Percentiles rank a stretch among this genome's conserved stretches.
Evolutionary conservation across 2,888 invertebrate species (phyloP).

Genomic region (Sminthurinus aureus): DNA sequence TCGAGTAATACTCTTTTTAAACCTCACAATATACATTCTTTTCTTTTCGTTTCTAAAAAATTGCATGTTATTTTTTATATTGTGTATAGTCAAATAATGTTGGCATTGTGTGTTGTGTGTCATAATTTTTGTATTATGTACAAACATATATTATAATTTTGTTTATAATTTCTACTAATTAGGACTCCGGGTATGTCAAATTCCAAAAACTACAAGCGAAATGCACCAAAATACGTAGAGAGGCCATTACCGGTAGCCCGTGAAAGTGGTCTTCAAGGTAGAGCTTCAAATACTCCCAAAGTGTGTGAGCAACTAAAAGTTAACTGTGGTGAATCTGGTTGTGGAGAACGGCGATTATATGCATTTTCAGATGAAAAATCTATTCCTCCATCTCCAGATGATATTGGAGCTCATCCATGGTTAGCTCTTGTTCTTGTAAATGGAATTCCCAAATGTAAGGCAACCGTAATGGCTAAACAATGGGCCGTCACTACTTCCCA

Average conservation of each 20-base stretch:
- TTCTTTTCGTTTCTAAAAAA: too few relatives aligned
- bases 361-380: neutral
- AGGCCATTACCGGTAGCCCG: neutral
- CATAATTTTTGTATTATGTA: too few relatives aligned
- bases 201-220: constrained; percentile 21
- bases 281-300: neutral
- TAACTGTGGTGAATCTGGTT: constrained; percentile 23
- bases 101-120: too few relatives aligned
- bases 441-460: constrained; percentile 37
- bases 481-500: constrained; percentile 33
- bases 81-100: too few relatives aligned
- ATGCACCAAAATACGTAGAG: constrained; percentile 2
- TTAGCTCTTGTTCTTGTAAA: constrained; percentile 32
- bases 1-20: neutral
- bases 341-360: constrained; percentile 30
- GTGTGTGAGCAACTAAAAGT: constrained; percentile 8
- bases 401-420: constrained; percentile 43
- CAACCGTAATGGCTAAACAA: constrained; percentile 34
- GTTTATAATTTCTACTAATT: constrained; percentile 5
- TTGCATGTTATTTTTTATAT: too few relatives aligned
- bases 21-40: too few relatives aligned
- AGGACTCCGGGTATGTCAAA: neutral
- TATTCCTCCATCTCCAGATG: neutral
- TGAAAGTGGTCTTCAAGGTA: neutral
- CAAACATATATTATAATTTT: neutral